Percentiles rank a stretch among this genome's conserved stretches.
Evolutionary conservation across 2,797 vertebrate genomes (phyloP).

Genomic region (Cephalopachus bancanus): DNA sequence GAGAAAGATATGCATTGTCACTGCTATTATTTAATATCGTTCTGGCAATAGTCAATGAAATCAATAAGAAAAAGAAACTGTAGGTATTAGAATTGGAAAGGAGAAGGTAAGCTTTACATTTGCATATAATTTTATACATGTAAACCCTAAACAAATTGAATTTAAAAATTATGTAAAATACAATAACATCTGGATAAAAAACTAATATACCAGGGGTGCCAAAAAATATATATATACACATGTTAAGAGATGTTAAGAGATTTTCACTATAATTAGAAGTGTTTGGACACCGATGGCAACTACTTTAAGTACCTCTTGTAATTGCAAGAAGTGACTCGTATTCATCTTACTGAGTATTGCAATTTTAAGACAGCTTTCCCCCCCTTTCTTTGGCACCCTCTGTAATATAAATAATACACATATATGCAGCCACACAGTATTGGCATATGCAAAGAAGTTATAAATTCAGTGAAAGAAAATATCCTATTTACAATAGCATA

Average conservation of each 20-base stretch:
- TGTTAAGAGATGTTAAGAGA: too few relatives aligned
- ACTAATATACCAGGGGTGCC: neutral
- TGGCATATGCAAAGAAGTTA: neutral
- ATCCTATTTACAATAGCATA: neutral
- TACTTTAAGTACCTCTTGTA: too few relatives aligned
- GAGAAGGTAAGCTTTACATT: neutral
- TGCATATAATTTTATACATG: constrained; percentile 36
- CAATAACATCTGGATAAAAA: neutral
- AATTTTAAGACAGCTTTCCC: too few relatives aligned
- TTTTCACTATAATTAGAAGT: too few relatives aligned
- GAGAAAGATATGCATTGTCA: neutral
- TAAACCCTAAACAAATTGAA: neutral
- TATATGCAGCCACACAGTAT: neutral
- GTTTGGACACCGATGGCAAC: too few relatives aligned
- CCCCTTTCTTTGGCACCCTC: too few relatives aligned
- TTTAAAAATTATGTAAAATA: constrained; percentile 12
- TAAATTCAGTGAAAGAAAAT: constrained; percentile 24
- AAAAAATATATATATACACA: too few relatives aligned
- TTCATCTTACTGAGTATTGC: too few relatives aligned
- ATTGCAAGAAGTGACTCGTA: too few relatives aligned
- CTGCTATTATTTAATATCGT: neutral
- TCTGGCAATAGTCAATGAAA: neutral
- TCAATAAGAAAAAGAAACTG: constrained; percentile 9
- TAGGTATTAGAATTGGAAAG: constrained; percentile 2
- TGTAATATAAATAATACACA: neutral